Conservation (phyloP, 2,113 vertebrate species). For the Oenanthe melanoleuca region DNA sequence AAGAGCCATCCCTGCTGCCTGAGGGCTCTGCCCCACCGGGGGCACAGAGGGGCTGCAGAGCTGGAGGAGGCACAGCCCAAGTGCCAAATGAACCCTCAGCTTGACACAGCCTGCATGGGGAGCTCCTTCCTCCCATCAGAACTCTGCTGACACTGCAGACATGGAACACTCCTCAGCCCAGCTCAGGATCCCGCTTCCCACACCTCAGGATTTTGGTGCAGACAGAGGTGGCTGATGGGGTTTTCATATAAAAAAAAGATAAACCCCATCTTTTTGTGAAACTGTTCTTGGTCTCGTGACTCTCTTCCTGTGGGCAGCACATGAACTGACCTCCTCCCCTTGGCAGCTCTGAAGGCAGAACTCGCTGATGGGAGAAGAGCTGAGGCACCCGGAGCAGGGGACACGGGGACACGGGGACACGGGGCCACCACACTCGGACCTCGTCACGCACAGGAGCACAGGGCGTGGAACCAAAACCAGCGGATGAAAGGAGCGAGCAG, state of each 20-base stretch:
- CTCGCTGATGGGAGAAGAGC: not conserved
- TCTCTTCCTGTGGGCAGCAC: not conserved
- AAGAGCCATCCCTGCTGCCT: not conserved
- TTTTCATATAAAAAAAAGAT: not conserved
- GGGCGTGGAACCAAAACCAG: not conserved
- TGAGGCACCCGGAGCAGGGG: not conserved
- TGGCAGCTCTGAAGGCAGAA: not conserved
- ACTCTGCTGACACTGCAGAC: not conserved
- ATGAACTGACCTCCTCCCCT: not conserved
- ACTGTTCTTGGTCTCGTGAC: not conserved
- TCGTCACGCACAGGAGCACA: rapidly evolving
- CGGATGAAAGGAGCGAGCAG: rapidly evolving
- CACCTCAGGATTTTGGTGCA: not conserved
- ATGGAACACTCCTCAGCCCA: rapidly evolving
- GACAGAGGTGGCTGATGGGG: not conserved
- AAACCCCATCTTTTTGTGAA: rapidly evolving
- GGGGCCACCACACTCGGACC: rapidly evolving
- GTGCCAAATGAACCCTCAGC: not conserved
- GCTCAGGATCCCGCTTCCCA: rapidly evolving
- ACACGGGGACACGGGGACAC: not conserved
- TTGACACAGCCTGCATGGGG: not conserved
- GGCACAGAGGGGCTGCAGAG: not conserved
- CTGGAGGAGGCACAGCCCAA: rapidly evolving
- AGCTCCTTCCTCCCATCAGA: rapidly evolving
- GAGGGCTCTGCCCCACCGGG: not conserved